Base-by-base conservation (phyloP, 2,113 vertebrate species). In the Takifugu bimaculatus region DNA sequence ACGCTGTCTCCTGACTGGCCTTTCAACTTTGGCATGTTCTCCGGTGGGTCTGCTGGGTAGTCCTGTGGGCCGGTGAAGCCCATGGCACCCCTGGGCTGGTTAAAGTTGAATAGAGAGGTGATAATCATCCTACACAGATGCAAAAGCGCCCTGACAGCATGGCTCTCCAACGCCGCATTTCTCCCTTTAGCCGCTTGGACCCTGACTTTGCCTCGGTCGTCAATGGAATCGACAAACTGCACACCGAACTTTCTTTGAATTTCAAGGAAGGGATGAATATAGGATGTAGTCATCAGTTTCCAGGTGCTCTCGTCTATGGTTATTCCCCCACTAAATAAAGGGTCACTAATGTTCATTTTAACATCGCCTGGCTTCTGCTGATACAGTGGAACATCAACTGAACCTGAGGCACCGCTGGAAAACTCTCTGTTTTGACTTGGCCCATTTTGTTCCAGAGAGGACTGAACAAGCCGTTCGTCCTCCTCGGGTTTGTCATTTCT, bases 191-290 rank as follows among this genome's bases (percentile, higher is more conserved):
- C 0, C 28, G 71, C 70, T 57, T 42, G 70, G 25, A 90, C 52
- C 10, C 6, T 26, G 0, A 85, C 44, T 27, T 54, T 45, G 1
- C 28, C 57, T 6, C 15, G 15, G 47, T 0, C 1, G 2, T 1
- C 0, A 2, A 1, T 42, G 9, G 60, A 57, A 1, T 2, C 15
- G 4, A 20, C 6, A 0, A 91, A 66, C 0, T 32, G 5, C 15
- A 91, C 89, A 1, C 65, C 68, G 50, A 87, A 92, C 42, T 83
- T 88, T 0, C 0, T 2, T 72, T 84, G 14, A 4, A 91, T 80
- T 3, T 13, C 42, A 3, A 0, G 2, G 13, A 89, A 0, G 1
- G 81, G 5, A 0, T 57, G 0, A 2, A 0, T 0, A 35, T 0
- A 74, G 1, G 35, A 44, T 0, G 2, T n/a, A 0, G 0, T 70